These are phyloP conservation scores for Danio rerio DNA, from an alignment of 2,113 vertebrate species.

Conservation along the genomic window DNA sequence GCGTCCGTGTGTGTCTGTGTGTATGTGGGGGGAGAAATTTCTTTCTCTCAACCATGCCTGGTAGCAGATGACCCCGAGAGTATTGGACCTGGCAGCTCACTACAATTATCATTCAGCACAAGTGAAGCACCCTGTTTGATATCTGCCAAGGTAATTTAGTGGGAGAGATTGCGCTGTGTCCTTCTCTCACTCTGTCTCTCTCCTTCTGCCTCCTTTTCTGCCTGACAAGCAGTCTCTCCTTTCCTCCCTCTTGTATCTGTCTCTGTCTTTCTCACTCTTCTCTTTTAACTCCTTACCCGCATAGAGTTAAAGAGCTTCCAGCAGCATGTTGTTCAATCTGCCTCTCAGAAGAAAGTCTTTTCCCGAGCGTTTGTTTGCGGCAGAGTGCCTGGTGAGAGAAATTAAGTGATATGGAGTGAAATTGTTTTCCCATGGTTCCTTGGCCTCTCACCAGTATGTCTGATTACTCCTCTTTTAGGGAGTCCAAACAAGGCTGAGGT, in stretches of 20 bases:
- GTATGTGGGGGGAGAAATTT: conserved; percentile 38
- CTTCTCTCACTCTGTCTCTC: conserved; percentile 48
- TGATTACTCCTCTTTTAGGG: conserved; percentile 51
- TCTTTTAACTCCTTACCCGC: conserved; percentile 48
- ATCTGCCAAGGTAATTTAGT: conserved; percentile 74
- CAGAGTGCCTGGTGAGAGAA: conserved; percentile 50
- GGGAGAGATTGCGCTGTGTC: conserved; percentile 69
- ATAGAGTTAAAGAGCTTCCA: conserved; percentile 43
- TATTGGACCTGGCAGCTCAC: conserved; percentile 62
- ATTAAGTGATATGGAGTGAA: conserved; percentile 49
- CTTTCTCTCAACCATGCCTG: conserved; percentile 50
- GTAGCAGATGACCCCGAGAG: conserved; percentile 65
- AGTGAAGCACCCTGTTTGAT: conserved; percentile 74
- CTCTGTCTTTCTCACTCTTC: conserved; percentile 22
- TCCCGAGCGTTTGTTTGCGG: conserved; percentile 37
- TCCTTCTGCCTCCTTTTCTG: conserved; percentile 45
- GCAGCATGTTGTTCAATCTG: conserved; percentile 53
- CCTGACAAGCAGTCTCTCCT: conserved; percentile 1
- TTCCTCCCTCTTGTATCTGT: conserved; percentile 17
- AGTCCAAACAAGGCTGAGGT: conserved; percentile 29
- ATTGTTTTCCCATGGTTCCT: conserved; percentile 43
- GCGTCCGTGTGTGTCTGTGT: background rate
- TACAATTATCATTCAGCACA: conserved; percentile 72
- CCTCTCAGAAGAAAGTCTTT: conserved; percentile 38
- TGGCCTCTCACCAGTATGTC: conserved; percentile 35